These are phyloP conservation scores for Chionomys nivalis DNA, from an alignment of 2,113 vertebrate genomes.

Conservation along the genomic window DNA sequence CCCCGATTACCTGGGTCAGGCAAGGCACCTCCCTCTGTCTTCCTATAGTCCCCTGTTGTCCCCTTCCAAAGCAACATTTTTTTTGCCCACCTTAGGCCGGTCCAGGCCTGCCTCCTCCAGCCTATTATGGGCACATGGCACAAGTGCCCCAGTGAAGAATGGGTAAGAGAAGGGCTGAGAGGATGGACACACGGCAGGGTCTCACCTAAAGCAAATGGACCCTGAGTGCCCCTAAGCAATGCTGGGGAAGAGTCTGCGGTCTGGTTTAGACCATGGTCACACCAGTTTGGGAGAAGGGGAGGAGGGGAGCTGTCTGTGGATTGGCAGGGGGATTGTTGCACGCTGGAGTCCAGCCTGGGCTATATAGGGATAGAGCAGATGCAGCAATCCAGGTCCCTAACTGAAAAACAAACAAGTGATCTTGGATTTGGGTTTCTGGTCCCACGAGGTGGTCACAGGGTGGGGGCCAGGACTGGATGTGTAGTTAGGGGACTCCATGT, in stretches of 20 bases:
- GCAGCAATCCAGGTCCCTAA: background rate
- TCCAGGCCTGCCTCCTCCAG: background rate
- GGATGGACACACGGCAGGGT: background rate
- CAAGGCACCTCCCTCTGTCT: background rate
- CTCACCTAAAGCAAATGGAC: background rate
- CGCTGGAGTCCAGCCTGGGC: background rate
- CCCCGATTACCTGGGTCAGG: background rate
- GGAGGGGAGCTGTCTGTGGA: no score
- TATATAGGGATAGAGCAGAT: background rate
- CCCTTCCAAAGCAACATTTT: background rate
- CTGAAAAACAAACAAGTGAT: background rate
- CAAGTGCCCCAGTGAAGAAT: no score
- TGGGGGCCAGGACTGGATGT: background rate
- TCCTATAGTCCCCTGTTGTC: fast-evolving
- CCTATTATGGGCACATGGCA: background rate
- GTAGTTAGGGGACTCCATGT: background rate
- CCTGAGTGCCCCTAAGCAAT: background rate
- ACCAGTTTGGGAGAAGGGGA: background rate
- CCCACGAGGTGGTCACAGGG: background rate
- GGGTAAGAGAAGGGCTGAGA: background rate
- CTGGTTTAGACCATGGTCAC: background rate
- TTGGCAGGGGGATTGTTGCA: background rate
- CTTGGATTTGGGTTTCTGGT: background rate
- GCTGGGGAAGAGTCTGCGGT: background rate
- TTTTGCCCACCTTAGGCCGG: background rate